Evolutionary conservation across 2,888 invertebrate species (phyloP).

Genomic region (Axea sp.): DNA sequence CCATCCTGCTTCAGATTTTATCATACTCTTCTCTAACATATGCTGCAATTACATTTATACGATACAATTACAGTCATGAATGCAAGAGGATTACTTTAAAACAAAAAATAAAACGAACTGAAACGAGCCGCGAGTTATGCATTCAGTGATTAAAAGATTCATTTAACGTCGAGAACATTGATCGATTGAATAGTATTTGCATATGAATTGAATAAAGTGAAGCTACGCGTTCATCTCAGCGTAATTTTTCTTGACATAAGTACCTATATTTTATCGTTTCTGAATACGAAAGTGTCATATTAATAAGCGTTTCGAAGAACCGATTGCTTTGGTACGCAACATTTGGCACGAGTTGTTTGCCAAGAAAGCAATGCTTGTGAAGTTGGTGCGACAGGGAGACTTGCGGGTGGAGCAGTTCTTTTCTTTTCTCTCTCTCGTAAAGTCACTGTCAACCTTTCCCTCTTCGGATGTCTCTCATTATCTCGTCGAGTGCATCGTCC

Average conservation of each 20-base stretch:
- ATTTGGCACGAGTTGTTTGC: conserved; percentile 25
- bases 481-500: conserved; percentile 48
- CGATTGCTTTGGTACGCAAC: conserved; percentile 10
- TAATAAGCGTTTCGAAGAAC: conserved; percentile 24
- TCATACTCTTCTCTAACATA: too few species aligned
- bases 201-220: conserved; percentile 9
- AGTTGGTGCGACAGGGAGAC: conserved; percentile 10
- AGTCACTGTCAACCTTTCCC: conserved; percentile 26
- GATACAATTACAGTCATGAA: too few species aligned
- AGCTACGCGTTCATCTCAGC: neutral
- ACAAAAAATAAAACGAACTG: neutral
- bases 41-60: too few species aligned
- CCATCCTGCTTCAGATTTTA: too few species aligned
- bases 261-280: conserved; percentile 18
- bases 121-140: neutral
- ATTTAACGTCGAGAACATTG: conserved; percentile 16
- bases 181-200: conserved; percentile 20
- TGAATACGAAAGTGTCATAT: conserved; percentile 27
- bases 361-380: conserved; percentile 6
- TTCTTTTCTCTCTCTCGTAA: neutral
- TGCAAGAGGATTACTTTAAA: too few species aligned
- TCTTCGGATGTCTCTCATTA: conserved; percentile 36
- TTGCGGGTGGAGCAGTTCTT: conserved; percentile 37
- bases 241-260: conserved; percentile 8
- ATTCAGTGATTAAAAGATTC: conserved; percentile 12